Evolutionary conservation across 1,140 invertebrate species (phyloP), one percentile per base, ranked within the genome.

Genomic region (Caerostris darwini): DNA sequence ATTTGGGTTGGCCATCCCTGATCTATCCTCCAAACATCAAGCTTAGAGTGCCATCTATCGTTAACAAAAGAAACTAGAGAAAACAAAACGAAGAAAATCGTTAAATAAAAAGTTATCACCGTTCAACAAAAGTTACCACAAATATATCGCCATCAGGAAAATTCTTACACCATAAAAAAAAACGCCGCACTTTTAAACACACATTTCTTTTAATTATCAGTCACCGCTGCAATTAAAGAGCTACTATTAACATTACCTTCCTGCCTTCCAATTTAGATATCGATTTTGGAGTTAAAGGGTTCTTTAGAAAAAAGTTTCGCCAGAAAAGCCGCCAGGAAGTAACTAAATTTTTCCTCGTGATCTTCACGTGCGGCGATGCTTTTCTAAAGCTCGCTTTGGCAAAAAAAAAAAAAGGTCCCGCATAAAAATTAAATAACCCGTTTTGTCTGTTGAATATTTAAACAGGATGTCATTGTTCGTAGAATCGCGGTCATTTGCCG

Each of bases 401-500:
- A 34, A 34, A n/a, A 57, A 83, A 54, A 56, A 83, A 56, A 14
- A 34, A 34, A 34, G 34, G n/a, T n/a, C 2, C 34, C 34, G 54
- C 8, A 14, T 57, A 56, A 83, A 83, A 54, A 83, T 83, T 57
- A 71, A 71, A 71, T 71, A 71, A 50, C 19, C 34, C 69, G 10
- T 4, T 17, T 12, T 50, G 17, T 50, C 56, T 57, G 81, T 83
- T 83, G 81, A 83, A 83, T 83, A 83, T 83, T 83, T 83, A 83
- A 83, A 83, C 81, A 83, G 81, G 81, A n/a, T 56, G 81, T 83
- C 56, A 83, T 83, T 83, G 81, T 83, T 83, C 54, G 53, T 57
- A 14, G 56, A 57, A 57, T 83, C 56, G 81, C 7, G 81, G 81
- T 83, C 81, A 83, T 83, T 83, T 19, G 53, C 56, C 34, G 4